A percentile compares a stretch with the other conserved stretches of the same genome.
These are phyloP conservation scores for Leptinotarsa undecemlineata DNA, from an alignment of 1,140 invertebrate genomes.

Conservation along the genomic window DNA sequence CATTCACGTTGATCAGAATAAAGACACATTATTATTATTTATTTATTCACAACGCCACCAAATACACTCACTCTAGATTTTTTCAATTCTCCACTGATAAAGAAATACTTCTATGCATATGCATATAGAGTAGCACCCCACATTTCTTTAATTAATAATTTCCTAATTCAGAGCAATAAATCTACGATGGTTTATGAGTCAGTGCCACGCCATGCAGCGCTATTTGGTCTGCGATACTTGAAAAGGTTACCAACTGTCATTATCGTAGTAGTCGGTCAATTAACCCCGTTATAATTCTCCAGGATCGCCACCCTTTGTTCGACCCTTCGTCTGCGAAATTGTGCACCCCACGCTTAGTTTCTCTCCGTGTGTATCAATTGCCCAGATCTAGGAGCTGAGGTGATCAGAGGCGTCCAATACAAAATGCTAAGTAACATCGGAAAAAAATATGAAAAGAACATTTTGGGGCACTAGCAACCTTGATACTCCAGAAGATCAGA, in stretches of 20 bases:
- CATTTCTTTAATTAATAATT: conserved; percentile 10
- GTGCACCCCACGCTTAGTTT: conserved; percentile 24
- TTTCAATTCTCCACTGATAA: no score
- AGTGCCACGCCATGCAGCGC: conserved; percentile 7
- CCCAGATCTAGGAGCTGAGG: neutral
- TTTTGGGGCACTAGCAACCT: no score
- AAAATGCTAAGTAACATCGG: neutral
- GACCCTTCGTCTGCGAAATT: conserved; percentile 14
- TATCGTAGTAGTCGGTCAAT: conserved; percentile 40
- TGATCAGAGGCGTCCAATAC: neutral
- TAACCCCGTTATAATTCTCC: conserved; percentile 31
- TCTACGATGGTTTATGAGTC: conserved; percentile 11
- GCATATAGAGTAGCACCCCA: neutral
- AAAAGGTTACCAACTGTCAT: conserved; percentile 40
- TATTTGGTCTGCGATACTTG: conserved; percentile 20
- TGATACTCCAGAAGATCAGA: no score
- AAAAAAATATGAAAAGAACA: no score
- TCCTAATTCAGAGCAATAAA: conserved; percentile 7
- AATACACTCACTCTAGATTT: no score
- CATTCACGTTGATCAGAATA: no score
- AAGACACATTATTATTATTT: no score
- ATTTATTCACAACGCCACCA: no score
- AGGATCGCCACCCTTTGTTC: conserved; percentile 27
- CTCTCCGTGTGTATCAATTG: conserved; percentile 13
- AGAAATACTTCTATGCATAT: no score